phyloP scores from a whole-genome alignment of 2,113 vertebrate genomes.

The Cyanistes caeruleus region DNA sequence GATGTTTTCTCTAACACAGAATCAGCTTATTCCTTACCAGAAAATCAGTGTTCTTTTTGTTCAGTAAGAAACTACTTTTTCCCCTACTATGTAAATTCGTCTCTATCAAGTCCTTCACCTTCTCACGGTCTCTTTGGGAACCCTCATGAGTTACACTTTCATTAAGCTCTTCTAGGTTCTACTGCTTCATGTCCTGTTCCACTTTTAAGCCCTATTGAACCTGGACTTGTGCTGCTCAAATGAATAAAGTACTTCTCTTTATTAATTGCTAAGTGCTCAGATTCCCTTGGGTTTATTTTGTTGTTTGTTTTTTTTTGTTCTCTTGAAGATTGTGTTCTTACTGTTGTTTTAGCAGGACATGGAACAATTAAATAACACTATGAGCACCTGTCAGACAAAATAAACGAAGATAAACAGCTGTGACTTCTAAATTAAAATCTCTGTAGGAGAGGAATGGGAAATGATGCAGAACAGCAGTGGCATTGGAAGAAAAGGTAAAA shows the following conservation, averaged over 20 bases:
- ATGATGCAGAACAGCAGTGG: neutral
- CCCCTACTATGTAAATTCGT: neutral
- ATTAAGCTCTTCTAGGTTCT: neutral
- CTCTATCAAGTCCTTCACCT: neutral
- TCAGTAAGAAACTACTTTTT: neutral
- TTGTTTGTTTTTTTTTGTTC: neutral
- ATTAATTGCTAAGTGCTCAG: neutral
- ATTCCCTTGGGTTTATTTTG: neutral
- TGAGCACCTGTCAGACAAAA: neutral
- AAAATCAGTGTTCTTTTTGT: neutral
- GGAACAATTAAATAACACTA: neutral
- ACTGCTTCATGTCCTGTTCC: neutral
- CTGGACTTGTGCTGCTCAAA: neutral
- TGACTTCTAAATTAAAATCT: neutral
- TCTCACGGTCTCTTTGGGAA: neutral
- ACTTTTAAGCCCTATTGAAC: neutral
- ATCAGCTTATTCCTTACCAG: neutral
- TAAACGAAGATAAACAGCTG: neutral
- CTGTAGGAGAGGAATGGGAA: neutral
- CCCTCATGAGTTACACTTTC: neutral
- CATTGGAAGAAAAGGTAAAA: constrained; percentile 2
- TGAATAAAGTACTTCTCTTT: neutral
- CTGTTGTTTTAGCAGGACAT: neutral
- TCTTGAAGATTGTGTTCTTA: neutral
- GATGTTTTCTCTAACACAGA: neutral